A percentile compares a stretch with the other conserved stretches of the same genome.
Evolutionary conservation across 2,888 invertebrate genomes (phyloP).

Genomic region (Coenonympha glycerion): DNA sequence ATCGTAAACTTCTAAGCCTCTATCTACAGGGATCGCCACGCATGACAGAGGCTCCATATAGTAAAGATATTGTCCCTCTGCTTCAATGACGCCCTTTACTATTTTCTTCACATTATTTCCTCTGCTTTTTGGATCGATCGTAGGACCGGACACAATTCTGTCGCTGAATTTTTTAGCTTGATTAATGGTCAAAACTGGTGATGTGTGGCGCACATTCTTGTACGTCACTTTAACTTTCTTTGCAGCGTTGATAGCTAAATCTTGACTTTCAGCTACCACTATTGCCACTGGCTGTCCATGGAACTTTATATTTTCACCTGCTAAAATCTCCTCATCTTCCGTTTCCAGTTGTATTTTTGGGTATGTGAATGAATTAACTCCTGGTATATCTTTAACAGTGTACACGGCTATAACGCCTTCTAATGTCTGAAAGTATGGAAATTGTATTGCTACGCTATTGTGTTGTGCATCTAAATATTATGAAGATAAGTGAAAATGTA

Average conservation of each 20-base stretch:
- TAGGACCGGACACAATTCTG: constrained; percentile 40
- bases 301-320: constrained; percentile 72
- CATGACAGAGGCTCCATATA: constrained; percentile 82
- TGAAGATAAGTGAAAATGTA: background rate
- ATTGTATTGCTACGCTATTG: too few species aligned
- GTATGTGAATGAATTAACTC: constrained; percentile 74
- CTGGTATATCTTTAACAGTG: constrained; percentile 81
- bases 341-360: constrained; percentile 50
- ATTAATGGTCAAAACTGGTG: constrained; percentile 57
- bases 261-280: constrained; percentile 76
- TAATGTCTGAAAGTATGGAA: constrained; percentile 58
- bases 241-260: constrained; percentile 73
- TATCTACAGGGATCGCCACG: constrained; percentile 80
- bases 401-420: constrained; percentile 80
- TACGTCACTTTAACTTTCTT: constrained; percentile 77
- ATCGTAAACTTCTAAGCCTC: constrained; percentile 79
- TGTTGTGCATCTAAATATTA: background rate
- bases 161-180: constrained; percentile 36
- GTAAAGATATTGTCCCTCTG: constrained; percentile 83
- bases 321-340: constrained; percentile 71
- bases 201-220: constrained; percentile 44
- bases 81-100: constrained; percentile 73
- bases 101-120: constrained; percentile 53
- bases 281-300: constrained; percentile 83
- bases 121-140: constrained; percentile 45